phyloP scores from a whole-genome alignment of 2,888 invertebrate species.

The Dryadula phaetusa region DNA sequence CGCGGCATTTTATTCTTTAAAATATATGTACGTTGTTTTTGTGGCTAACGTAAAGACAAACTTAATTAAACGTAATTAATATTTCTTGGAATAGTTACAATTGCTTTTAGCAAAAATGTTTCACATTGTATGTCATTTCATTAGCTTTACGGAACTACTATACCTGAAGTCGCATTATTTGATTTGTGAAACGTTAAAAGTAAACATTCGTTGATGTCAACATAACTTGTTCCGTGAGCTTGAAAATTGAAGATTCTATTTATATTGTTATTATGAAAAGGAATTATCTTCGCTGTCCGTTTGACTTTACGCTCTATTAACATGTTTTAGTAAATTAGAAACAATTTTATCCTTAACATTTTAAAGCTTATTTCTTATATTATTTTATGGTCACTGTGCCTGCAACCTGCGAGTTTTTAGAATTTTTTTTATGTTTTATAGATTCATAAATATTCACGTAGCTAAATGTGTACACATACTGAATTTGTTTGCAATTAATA shows the following conservation, averaged over 20 bases:
- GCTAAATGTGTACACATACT: no score
- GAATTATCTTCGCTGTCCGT: conserved; percentile 8
- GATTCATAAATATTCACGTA: no score
- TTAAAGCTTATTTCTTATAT: not conserved
- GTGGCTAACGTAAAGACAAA: no score
- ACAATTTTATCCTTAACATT: not conserved
- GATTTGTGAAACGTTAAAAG: conserved; percentile 10
- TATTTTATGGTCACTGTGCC: not conserved
- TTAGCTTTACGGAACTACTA: not conserved
- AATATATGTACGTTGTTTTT: not conserved
- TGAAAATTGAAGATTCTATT: conserved; percentile 3
- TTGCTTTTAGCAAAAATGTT: not conserved
- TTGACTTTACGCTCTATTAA: conserved; percentile 4
- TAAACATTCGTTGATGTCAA: not conserved
- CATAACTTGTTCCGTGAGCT: conserved; percentile 16
- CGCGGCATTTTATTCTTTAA: not conserved
- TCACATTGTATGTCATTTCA: not conserved
- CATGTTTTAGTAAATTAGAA: not conserved
- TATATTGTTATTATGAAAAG: conserved; percentile 2
- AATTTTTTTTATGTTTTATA: no score
- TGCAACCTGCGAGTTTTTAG: no score
- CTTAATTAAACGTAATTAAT: not conserved
- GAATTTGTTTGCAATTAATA: no score
- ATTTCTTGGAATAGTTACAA: not conserved
- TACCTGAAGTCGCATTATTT: not conserved